Conservation (phyloP, 2,888 invertebrate species). For the Yponomeuta evonymella region DNA sequence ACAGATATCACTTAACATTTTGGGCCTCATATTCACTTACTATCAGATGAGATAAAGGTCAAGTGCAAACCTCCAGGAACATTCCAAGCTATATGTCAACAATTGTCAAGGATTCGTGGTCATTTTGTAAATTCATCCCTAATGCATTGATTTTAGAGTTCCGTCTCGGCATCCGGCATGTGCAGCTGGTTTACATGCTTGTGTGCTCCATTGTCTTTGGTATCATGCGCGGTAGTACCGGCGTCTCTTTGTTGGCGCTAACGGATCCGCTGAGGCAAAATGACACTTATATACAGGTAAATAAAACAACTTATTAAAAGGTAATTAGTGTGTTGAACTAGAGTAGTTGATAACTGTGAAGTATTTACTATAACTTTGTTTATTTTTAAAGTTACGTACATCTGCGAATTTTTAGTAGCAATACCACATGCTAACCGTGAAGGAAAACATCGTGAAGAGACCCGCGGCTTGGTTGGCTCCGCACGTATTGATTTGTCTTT, state of each 20-base stretch:
- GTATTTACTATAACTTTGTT: neutral
- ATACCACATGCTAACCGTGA: too few species aligned
- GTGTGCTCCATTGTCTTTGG: slow-evolving; percentile 66
- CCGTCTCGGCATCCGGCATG: slow-evolving; percentile 67
- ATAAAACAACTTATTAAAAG: neutral
- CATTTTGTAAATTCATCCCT: slow-evolving; percentile 10
- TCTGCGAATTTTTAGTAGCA: too few species aligned
- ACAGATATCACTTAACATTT: too few species aligned
- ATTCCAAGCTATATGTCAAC: too few species aligned
- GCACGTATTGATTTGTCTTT: too few species aligned
- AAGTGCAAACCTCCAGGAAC: too few species aligned
- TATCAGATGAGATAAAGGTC: too few species aligned
- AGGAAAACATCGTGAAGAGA: too few species aligned
- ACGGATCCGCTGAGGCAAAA: slow-evolving; percentile 42
- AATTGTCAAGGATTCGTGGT: neutral
- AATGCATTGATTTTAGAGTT: slow-evolving; percentile 36
- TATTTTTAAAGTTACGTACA: too few species aligned
- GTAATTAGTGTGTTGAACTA: neutral
- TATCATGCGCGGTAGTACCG: slow-evolving; percentile 68
- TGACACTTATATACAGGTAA: slow-evolving; percentile 53
- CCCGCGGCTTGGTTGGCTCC: too few species aligned
- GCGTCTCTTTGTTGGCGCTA: slow-evolving; percentile 72
- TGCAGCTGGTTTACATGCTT: slow-evolving; percentile 73
- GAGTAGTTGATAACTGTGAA: neutral
- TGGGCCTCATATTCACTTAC: too few species aligned